Evolutionary conservation across 1,140 invertebrate genomes (phyloP).

Genomic region (Neotoxoptera formosana): DNA sequence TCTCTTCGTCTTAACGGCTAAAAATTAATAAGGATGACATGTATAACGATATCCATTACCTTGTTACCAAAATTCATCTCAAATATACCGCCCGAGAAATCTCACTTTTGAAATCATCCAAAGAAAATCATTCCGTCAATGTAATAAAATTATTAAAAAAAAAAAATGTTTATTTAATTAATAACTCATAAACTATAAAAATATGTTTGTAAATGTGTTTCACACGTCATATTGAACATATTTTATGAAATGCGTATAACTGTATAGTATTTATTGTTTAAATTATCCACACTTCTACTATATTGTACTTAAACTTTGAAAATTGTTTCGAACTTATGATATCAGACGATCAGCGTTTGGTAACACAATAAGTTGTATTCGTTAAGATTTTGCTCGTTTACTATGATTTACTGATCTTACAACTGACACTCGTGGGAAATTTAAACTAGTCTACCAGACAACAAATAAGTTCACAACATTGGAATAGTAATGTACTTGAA

Average conservation of each 20-base stretch:
- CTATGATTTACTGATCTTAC: neutral
- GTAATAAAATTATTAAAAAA: neutral
- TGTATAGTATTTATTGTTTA: neutral
- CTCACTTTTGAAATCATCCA: neutral
- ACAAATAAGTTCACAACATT: neutral
- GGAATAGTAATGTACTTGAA: neutral
- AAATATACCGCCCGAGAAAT: neutral
- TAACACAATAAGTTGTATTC: neutral
- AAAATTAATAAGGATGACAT: neutral
- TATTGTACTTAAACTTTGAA: neutral
- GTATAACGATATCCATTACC: neutral
- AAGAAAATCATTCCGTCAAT: neutral
- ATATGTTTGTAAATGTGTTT: neutral
- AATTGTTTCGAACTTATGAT: neutral
- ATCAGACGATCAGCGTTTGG: neutral
- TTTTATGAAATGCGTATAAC: neutral
- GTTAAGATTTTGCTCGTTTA: neutral
- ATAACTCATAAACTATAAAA: neutral
- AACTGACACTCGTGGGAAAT: neutral
- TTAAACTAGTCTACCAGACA: neutral
- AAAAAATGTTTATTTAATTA: neutral
- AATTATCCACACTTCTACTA: neutral
- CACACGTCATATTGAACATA: neutral
- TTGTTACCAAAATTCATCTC: neutral
- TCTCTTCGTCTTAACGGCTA: neutral